Evolutionary conservation across 2,888 invertebrate species (phyloP).

Genomic region (Endomychus coccineus): DNA sequence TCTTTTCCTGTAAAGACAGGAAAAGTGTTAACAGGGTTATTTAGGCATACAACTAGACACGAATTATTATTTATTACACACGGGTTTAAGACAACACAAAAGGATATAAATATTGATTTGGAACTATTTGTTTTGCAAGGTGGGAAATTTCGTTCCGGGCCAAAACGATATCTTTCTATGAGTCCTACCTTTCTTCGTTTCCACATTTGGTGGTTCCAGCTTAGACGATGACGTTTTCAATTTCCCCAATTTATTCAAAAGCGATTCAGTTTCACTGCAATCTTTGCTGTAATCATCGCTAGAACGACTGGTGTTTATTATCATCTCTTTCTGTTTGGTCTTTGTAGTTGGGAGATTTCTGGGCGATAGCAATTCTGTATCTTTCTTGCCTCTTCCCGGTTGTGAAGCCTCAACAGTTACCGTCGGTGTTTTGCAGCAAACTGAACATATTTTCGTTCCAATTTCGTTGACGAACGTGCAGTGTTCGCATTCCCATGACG

Average conservation of each 20-base stretch:
- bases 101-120: slow-evolving; percentile 12
- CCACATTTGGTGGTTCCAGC: slow-evolving; percentile 26
- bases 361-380: slow-evolving; percentile 12
- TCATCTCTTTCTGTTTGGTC: slow-evolving; percentile 17
- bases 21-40: slow-evolving; percentile 22
- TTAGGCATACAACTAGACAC: slow-evolving; percentile 24
- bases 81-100: slow-evolving; percentile 25
- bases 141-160: slow-evolving; percentile 58
- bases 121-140: slow-evolving; percentile 26
- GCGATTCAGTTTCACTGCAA: slow-evolving; percentile 42
- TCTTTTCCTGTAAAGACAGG: slow-evolving; percentile 37
- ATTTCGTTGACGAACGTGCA: slow-evolving; percentile 83
- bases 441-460: slow-evolving; percentile 69
- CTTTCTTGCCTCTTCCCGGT: slow-evolving; percentile 14
- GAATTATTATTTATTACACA: slow-evolving; percentile 21
- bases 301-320: slow-evolving; percentile 29
- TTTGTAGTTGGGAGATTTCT: slow-evolving; percentile 15
- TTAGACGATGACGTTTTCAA: slow-evolving; percentile 30
- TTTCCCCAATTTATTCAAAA: slow-evolving; percentile 36
- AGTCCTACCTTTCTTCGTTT: slow-evolving; percentile 61
- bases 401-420: slow-evolving; percentile 24
- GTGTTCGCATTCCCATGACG: slow-evolving; percentile 80
- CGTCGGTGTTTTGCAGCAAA: slow-evolving; percentile 79
- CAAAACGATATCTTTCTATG: slow-evolving; percentile 67
- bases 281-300: slow-evolving; percentile 40